Evolutionary conservation across 2,888 invertebrate species (phyloP).

Genomic region (Leptarthrus brevirostris): DNA sequence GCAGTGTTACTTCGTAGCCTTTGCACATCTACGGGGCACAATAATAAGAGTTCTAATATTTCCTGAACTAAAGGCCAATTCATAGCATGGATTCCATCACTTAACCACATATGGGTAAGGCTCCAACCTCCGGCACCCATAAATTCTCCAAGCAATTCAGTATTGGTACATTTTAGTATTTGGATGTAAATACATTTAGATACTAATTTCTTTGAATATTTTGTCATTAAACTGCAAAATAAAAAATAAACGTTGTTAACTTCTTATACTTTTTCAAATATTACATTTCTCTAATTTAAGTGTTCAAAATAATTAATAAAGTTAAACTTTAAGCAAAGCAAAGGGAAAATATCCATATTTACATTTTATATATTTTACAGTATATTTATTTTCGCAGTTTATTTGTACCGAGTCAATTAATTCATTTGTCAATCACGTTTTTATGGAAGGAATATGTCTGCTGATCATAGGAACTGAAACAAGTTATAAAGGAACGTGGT

Average conservation of each 20-base stretch:
- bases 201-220: slow-evolving; percentile 94
- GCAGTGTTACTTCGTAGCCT: slow-evolving; percentile 90
- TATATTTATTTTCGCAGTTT: too few relatives aligned
- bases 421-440: too few relatives aligned
- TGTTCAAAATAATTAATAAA: too few relatives aligned
- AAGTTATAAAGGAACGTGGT: too few relatives aligned
- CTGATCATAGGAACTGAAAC: too few relatives aligned
- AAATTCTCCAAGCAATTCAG: slow-evolving; percentile 85
- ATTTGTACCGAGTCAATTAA: too few relatives aligned
- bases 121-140: slow-evolving; percentile 94
- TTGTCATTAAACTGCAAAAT: slow-evolving; percentile 88
- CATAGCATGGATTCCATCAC: slow-evolving; percentile 83
- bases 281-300: too few relatives aligned
- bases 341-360: too few relatives aligned
- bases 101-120: slow-evolving; percentile 89
- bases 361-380: too few relatives aligned
- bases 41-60: slow-evolving; percentile 83
- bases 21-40: slow-evolving; percentile 91
- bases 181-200: slow-evolving; percentile 96
- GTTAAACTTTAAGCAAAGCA: too few relatives aligned
- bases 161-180: slow-evolving; percentile 87
- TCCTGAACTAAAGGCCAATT: slow-evolving; percentile 91
- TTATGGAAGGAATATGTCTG: too few relatives aligned
- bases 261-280: too few relatives aligned
- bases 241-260: slow-evolving; percentile 24